Evolutionary conservation across 2,888 invertebrate genomes (phyloP), one percentile per base, ranked within the genome.

Genomic region (Pandemis corylana): DNA sequence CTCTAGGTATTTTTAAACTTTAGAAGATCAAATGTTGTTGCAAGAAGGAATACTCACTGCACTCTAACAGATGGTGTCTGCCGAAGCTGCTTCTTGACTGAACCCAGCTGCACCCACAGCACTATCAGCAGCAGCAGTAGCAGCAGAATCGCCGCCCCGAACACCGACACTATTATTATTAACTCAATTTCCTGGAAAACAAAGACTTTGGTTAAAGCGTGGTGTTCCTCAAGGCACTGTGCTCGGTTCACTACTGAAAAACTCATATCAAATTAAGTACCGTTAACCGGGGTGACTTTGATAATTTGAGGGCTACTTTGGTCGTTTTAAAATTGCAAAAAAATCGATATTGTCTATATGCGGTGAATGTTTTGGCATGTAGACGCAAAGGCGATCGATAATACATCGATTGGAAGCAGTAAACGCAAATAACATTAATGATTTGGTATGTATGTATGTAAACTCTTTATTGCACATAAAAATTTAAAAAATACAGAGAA

Each of bases 21-120:
- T 12, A 12, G 12, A 46, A 4, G 12, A 10, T 44, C 44, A 5
- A 6, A 51, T n/a, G 6, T 51, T 51, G 13, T 28, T 2, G 4
- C 13, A 51, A 7, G n/a, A n/a, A 51, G n/a, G n/a, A 7, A 42
- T 77, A 90, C 93, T 88, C 4, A 94, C 94, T 94, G 94, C 71
- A 94, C 89, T 56, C 92, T 83, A 63, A 93, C 85, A 76, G 84
- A 83, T 77, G 89, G 87, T 84, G 94, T 85, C 64, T 92, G 89
- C 0, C 80, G 73, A 66, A 94, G 80, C 76, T 81, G 84, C 75
- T 80, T 79, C 66, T 85, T 83, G 62, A 94, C 87, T 64, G 83
- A 80, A 78, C 79, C 42, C 68, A 92, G 79, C 78, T 88, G 87
- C 36, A 77, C 76, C 84, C 83, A 90, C 64, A 93, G 86, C 56